Base-by-base conservation (phyloP, 2,113 vertebrate genomes). In the Lycocorax pyrrhopterus region DNA sequence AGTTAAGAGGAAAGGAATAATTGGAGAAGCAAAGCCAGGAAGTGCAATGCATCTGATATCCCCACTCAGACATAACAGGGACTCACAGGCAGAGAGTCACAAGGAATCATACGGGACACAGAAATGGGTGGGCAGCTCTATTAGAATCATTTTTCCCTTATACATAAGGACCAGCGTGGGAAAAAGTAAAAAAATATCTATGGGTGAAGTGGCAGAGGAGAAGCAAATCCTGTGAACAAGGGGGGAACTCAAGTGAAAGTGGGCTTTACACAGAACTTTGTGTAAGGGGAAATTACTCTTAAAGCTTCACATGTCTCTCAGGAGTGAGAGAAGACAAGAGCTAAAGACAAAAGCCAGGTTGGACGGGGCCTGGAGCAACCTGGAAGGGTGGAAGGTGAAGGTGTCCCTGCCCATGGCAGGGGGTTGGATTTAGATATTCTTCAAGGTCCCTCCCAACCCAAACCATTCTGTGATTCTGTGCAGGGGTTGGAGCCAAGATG, bases 301-400 rank as follows among this genome's bases (percentile, higher is more conserved):
- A 56, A 35, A 71, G 8, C 23, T 69, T 32, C 29, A 52, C 9
- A 2, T 7, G 5, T 37, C 15, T 49, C 43, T 53, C 0, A 0
- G 18, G 19, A 46, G 47, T 17, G 37, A 62, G 25, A 74, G 41
- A 71, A 47, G 44, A 37, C 22, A 44, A 41, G 59, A 59, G 46
- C 20, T 21, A 15, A 41, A 71, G n/a, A 49, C 11, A 63, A 63
- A 63, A 69, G 9, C 7, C 49, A 56, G 13, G 41, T 4, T 30
- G 56, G n/a, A 41, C 0, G 0, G n/a, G n/a, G 11, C 30, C 43
- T 79, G 39, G 41, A 63, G 41, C 41, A 41, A 4, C 3, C 20
- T 43, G 13, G 6, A 47, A 47, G 23, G 15, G 41, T 55, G 9
- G 29, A 55, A 63, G 29, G 14, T 18, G 49, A 47, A 47, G 29